Evolutionary conservation across 2,888 invertebrate genomes (phyloP).

Genomic region (Prosopocoilus inquinatus): DNA sequence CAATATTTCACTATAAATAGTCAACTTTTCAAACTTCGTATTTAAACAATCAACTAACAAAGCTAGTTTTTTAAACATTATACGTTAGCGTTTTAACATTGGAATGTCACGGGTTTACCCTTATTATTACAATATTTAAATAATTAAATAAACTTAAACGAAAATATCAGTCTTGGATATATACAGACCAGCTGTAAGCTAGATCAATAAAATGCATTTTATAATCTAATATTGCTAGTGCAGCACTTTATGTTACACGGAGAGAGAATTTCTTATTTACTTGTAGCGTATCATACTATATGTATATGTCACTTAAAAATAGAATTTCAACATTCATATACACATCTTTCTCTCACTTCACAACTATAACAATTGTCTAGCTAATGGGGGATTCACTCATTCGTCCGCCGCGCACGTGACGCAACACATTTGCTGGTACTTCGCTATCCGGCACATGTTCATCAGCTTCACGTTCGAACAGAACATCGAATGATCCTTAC

Average conservation of each 20-base stretch:
- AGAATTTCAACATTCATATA: slow-evolving; percentile 1
- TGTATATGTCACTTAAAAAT: slow-evolving; percentile 10
- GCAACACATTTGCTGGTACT: slow-evolving; percentile 86
- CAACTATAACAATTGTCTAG: slow-evolving; percentile 7
- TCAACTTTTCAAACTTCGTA: slow-evolving; percentile 22
- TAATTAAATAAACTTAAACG: slow-evolving; percentile 15
- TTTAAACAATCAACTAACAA: slow-evolving; percentile 19
- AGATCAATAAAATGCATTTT: slow-evolving; percentile 18
- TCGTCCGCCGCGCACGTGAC: slow-evolving; percentile 41
- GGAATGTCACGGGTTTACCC: slow-evolving; percentile 16
- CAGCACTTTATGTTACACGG: slow-evolving; percentile 26
- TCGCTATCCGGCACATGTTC: slow-evolving; percentile 82
- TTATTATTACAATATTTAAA: slow-evolving; percentile 11
- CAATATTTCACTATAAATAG: slow-evolving; percentile 23
- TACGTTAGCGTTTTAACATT: slow-evolving; percentile 17
- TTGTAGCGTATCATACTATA: slow-evolving; percentile 18
- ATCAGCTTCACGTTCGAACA: slow-evolving; percentile 84
- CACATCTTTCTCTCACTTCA: background rate
- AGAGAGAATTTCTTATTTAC: slow-evolving; percentile 18
- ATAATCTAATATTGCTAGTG: slow-evolving; percentile 28
- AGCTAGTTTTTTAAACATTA: slow-evolving; percentile 18
- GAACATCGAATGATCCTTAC: slow-evolving; percentile 78
- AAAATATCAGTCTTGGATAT: slow-evolving; percentile 27
- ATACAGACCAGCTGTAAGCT: slow-evolving; percentile 26
- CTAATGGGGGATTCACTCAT: slow-evolving; percentile 8